Base-by-base conservation (phyloP, 1,140 invertebrate genomes). In the Bombus cullumanus region DNA sequence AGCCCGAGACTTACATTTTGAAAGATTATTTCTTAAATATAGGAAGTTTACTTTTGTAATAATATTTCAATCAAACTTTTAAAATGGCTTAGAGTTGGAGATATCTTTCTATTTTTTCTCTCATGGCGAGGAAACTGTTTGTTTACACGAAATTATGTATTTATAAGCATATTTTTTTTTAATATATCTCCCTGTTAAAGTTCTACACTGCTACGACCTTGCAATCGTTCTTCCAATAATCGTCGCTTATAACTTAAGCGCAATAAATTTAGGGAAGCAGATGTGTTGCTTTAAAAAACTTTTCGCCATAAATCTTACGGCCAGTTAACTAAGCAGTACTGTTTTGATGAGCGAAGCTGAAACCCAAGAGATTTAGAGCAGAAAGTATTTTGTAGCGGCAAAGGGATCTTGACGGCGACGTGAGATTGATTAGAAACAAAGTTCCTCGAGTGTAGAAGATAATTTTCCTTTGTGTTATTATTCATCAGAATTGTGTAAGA, bases 401-500 rank as follows among this genome's bases (percentile, higher is more conserved):
- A 57, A 75, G 31, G 53, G 73, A 75, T 53, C 22, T 75, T 53
- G 43, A 4, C 31, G 2, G n/a, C 41, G 41, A 15, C 10, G 9
- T 9, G 12, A 47, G 41, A 75, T 78, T 64, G 39, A 78, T 41
- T 78, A 64, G 39, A 43, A 78, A 64, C 53, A 37, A 75, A 53
- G 31, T 75, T 57, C 18, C 22, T 28, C 10, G 9, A 34, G 69
- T 39, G 37, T 71, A 13, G 34, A 71, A 39, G 69, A 71, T 71
- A 37, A 71, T 71, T 73, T n/a, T 25, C 71, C 39, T 73, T 39
- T 73, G 22, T 73, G 13, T 73, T 73, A 41, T 71, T 73, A 73
- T 73, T 73, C 71, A 73, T 41, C 10, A n/a, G 28, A 22, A 37
- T 25, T 39, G 22, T 39, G 22, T 28, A 28, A 13, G 9, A 5